Conservation (phyloP, 1,140 invertebrate species). For the Potamilus streckersoni region DNA sequence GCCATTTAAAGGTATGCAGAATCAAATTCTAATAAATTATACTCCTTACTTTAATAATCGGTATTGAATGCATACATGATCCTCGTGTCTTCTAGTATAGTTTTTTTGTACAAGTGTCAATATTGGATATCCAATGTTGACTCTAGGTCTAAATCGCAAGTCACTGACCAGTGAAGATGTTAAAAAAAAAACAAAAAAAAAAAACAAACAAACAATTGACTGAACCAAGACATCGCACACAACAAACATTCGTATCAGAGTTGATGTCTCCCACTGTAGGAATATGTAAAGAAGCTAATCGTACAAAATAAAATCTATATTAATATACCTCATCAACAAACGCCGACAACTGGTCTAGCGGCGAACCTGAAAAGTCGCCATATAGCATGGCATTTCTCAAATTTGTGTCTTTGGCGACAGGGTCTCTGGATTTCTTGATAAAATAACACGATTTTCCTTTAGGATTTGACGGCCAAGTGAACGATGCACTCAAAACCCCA, state of each 20-base stretch:
- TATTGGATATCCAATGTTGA: too few species aligned
- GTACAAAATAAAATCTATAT: conserved; percentile 3
- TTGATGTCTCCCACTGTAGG: too few species aligned
- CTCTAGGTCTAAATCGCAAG: too few species aligned
- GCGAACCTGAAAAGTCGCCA: conserved; percentile 88
- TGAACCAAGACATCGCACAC: neutral
- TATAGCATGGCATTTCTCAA: conserved; percentile 80
- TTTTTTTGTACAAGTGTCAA: too few species aligned
- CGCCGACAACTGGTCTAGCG: conserved; percentile 90
- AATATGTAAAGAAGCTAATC: neutral
- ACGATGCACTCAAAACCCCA: conserved; percentile 52
- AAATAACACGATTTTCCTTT: conserved; percentile 87
- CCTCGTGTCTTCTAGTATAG: too few species aligned
- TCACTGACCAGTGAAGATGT: too few species aligned
- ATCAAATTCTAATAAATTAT: too few species aligned
- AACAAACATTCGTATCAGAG: neutral
- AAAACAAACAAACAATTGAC: neutral
- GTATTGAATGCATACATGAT: too few species aligned
- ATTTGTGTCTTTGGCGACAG: conserved; percentile 79
- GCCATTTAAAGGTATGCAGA: too few species aligned
- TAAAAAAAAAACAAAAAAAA: too few species aligned
- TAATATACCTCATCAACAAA: conserved; percentile 86
- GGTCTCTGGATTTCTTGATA: conserved; percentile 78
- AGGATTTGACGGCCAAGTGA: conserved; percentile 77
- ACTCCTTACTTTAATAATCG: too few species aligned